phyloP scores from a whole-genome alignment of 1,140 invertebrate species.

The Bombyx mandarina region DNA sequence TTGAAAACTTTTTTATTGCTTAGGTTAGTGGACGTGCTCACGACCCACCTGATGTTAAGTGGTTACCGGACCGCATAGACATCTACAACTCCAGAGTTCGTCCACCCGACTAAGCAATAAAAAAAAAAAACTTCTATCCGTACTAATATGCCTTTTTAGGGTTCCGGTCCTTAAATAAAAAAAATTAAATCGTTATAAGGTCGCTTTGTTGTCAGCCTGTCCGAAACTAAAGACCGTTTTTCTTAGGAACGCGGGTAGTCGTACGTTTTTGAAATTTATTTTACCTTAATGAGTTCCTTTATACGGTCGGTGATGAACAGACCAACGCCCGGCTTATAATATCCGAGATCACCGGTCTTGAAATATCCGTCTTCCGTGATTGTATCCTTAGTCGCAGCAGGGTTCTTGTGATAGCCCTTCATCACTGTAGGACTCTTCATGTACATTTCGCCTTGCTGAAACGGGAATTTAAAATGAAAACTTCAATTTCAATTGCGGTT shows the following conservation, averaged over 20 bases:
- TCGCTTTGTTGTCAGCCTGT: not conserved
- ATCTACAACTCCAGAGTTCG: too few species aligned
- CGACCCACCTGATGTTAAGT: too few species aligned
- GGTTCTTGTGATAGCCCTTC: slow-evolving; percentile 77
- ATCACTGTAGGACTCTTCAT: slow-evolving; percentile 79
- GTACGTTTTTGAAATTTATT: not conserved
- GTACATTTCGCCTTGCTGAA: slow-evolving; percentile 78
- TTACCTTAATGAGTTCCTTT: slow-evolving; percentile 81
- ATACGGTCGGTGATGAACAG: slow-evolving; percentile 79
- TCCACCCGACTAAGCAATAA: too few species aligned
- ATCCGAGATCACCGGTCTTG: slow-evolving; percentile 82
- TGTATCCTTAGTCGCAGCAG: slow-evolving; percentile 73
- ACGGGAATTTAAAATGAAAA: not conserved
- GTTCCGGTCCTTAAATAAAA: not conserved
- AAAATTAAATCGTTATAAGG: not conserved
- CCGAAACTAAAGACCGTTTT: too few species aligned
- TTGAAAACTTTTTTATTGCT: too few species aligned
- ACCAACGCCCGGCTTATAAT: slow-evolving; percentile 74
- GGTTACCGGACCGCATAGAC: too few species aligned
- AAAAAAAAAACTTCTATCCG: too few species aligned
- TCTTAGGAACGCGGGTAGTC: too few species aligned
- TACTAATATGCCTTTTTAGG: not conserved
- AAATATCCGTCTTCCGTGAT: slow-evolving; percentile 81
- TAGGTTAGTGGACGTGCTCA: too few species aligned
- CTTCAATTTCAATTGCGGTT: too few species aligned